A percentile compares a stretch with the other conserved stretches of the same genome.
Conservation (phyloP, 2,113 vertebrate genomes). For the Notothenia coriiceps region DNA sequence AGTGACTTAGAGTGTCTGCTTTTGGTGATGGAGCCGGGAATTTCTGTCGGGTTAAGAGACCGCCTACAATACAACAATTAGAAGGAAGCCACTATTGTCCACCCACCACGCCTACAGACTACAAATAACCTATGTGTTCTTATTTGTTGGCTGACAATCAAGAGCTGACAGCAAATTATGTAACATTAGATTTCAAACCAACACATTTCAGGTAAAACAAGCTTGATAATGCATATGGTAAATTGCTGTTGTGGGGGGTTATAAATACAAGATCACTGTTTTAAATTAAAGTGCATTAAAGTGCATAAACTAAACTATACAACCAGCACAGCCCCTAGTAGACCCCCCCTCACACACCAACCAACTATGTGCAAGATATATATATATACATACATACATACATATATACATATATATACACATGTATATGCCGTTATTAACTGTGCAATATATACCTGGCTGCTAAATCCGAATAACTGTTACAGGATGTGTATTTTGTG, state of each 20-base stretch:
- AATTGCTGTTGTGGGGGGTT: neutral
- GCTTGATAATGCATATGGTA: neutral
- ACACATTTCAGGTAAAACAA: neutral
- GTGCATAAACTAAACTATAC: neutral
- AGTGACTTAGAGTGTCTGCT: constrained; percentile 36
- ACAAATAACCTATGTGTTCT: neutral
- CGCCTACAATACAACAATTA: constrained; percentile 1
- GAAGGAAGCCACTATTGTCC: neutral
- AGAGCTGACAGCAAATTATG: neutral
- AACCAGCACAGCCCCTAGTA: too few species aligned
- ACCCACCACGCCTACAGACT: neutral
- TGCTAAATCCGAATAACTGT: too few species aligned
- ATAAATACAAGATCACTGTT: neutral
- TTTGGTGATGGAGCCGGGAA: constrained; percentile 26
- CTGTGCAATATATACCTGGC: too few species aligned
- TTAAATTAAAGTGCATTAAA: neutral
- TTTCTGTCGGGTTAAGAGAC: constrained; percentile 12
- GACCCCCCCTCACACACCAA: too few species aligned
- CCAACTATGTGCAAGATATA: too few species aligned
- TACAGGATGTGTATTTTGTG: too few species aligned
- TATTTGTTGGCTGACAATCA: neutral
- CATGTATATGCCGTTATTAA: too few species aligned
- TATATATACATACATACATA: too few species aligned
- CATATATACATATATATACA: too few species aligned
- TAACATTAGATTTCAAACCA: neutral